Evolutionary conservation across 1,140 invertebrate genomes (phyloP).

Genomic region (Euglossa dilemma): DNA sequence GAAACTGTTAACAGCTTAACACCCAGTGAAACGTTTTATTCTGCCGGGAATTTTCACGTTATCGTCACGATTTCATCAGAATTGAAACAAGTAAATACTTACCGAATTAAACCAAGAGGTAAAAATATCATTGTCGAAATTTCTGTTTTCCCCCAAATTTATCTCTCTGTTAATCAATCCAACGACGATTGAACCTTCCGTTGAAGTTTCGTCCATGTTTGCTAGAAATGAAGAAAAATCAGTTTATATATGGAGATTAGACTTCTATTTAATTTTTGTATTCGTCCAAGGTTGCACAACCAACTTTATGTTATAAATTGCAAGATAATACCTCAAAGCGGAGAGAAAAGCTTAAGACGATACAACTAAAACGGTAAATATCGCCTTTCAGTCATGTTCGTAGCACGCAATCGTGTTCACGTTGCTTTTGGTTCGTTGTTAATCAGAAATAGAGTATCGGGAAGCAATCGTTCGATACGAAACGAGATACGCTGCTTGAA

Average conservation of each 20-base stretch:
- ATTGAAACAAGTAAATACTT: background rate
- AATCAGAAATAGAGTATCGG: constrained; percentile 4
- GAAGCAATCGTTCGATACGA: constrained; percentile 9
- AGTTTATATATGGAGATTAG: background rate
- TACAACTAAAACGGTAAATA: constrained; percentile 7
- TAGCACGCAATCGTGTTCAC: constrained; percentile 7
- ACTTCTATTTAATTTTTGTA: constrained; percentile 5
- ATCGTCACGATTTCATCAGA: background rate
- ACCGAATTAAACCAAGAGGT: background rate
- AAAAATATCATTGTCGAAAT: background rate
- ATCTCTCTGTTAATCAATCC: no score
- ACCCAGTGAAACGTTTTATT: background rate
- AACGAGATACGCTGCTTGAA: background rate
- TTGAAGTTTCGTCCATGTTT: background rate
- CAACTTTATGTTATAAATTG: constrained; percentile 23
- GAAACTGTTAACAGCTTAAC: constrained; percentile 35
- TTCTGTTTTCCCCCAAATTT: background rate
- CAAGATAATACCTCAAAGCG: constrained; percentile 12
- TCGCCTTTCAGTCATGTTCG: constrained; percentile 9
- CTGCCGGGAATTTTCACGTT: background rate
- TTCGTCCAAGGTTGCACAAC: constrained; percentile 15
- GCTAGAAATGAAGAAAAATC: background rate
- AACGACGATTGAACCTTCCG: background rate
- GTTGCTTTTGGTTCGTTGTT: background rate
- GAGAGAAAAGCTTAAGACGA: constrained; percentile 18